Evolutionary conservation across 2,113 vertebrate species (phyloP).

Genomic region (Ochotona curzoniae): DNA sequence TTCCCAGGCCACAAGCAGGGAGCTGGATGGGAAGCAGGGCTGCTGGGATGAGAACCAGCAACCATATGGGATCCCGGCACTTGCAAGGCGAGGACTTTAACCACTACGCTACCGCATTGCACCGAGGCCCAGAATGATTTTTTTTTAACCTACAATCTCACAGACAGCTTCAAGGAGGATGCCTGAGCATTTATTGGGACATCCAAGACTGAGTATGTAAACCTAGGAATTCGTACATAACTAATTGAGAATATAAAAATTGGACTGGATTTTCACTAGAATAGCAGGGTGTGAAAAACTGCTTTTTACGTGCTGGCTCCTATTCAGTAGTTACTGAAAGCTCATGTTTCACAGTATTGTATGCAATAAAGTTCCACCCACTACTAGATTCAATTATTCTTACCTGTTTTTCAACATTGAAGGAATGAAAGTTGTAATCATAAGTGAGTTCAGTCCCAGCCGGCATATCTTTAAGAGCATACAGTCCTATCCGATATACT

Average conservation of each 20-base stretch:
- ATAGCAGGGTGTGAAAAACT: background rate
- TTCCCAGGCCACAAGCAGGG: no score
- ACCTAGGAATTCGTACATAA: conserved; percentile 9
- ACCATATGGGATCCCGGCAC: no score
- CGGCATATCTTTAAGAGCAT: conserved; percentile 95
- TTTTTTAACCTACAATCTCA: background rate
- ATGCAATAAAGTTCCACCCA: background rate
- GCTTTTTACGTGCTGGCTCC: background rate
- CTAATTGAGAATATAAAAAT: background rate
- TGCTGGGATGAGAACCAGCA: no score
- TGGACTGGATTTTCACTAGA: background rate
- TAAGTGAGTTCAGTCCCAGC: conserved; percentile 97
- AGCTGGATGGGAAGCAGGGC: no score
- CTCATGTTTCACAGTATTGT: background rate
- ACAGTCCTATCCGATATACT: conserved; percentile 97
- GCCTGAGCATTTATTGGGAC: background rate
- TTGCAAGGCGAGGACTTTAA: no score
- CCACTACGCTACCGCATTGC: no score
- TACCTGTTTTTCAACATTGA: conserved; percentile 98
- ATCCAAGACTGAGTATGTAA: background rate
- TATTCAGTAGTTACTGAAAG: background rate
- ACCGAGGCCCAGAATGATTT: no score
- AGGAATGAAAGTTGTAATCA: conserved; percentile 99
- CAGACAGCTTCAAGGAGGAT: background rate
- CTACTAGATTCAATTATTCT: conserved; percentile 38